phyloP scores from a whole-genome alignment of 2,113 vertebrate species.

The Zosterops japonicus region DNA sequence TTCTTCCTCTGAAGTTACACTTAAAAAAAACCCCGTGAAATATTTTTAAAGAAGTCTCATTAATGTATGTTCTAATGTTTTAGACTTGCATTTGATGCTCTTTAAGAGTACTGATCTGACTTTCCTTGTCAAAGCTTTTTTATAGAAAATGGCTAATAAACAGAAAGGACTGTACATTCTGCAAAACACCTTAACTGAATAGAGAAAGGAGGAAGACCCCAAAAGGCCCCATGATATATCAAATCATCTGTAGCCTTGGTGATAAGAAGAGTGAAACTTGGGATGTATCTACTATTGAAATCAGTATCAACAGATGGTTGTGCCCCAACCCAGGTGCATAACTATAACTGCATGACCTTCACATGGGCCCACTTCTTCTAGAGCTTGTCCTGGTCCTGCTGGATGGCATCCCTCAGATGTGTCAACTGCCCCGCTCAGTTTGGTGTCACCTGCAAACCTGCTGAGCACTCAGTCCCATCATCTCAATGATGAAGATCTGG shows the following conservation, averaged over 20 bases:
- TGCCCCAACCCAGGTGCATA: neutral
- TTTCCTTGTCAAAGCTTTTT: neutral
- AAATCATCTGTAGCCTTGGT: neutral
- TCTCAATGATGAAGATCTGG: neutral
- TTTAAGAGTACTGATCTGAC: neutral
- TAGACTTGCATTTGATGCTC: neutral
- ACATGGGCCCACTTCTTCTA: neutral
- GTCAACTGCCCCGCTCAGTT: neutral
- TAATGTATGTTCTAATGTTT: neutral
- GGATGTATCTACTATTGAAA: neutral
- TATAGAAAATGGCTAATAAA: neutral
- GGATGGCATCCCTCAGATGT: neutral
- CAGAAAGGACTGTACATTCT: neutral
- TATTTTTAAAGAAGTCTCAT: neutral
- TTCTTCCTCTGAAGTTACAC: neutral
- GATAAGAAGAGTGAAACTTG: neutral
- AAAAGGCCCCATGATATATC: neutral
- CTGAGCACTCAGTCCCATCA: neutral
- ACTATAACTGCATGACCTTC: neutral
- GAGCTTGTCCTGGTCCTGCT: neutral
- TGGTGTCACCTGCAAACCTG: neutral
- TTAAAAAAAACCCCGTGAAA: neutral
- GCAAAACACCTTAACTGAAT: neutral
- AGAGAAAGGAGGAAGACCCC: neutral
- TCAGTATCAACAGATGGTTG: neutral